phyloP scores from a whole-genome alignment of 2,113 vertebrate genomes.

The Perccottus glenii region DNA sequence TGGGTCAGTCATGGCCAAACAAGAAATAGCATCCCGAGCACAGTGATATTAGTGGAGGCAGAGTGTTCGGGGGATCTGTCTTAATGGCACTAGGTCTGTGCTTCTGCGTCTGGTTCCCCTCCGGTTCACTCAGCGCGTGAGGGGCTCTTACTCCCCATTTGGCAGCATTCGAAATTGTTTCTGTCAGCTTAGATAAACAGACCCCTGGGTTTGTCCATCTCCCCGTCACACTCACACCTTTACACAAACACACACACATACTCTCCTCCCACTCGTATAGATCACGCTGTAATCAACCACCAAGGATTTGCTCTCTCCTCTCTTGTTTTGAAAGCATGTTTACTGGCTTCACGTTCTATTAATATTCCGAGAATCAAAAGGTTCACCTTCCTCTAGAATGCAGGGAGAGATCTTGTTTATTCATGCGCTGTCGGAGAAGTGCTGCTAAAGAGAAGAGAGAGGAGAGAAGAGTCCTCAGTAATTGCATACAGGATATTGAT shows the following conservation, averaged over 20 bases:
- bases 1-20: conserved; percentile 10
- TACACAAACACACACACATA: conserved; percentile 20
- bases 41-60: conserved; percentile 24
- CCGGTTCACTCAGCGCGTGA: conserved; percentile 53
- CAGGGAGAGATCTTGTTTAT: conserved; percentile 39
- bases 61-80: conserved; percentile 22
- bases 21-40: conserved; percentile 8
- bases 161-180: conserved; percentile 76
- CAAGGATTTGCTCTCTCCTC: conserved; percentile 22
- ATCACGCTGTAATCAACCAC: conserved; percentile 48
- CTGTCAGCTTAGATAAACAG: conserved; percentile 78
- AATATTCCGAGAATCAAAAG: conserved; percentile 54
- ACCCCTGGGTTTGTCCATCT: conserved; percentile 68
- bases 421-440: conserved; percentile 9
- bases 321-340: conserved; percentile 53
- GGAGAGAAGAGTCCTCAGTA: no score
- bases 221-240: conserved; percentile 26
- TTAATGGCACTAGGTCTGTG: conserved; percentile 35
- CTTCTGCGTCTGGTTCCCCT: conserved; percentile 54
- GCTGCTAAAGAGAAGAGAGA: neutral
- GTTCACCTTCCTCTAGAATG: conserved; percentile 40
- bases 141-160: conserved; percentile 57
- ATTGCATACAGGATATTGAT: no score
- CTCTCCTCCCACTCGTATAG: conserved; percentile 11
- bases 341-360: conserved; percentile 45